Percentiles rank a stretch among this genome's conserved stretches.
phyloP scores from a whole-genome alignment of 2,797 vertebrate species.

The Ceyx erithaca region DNA sequence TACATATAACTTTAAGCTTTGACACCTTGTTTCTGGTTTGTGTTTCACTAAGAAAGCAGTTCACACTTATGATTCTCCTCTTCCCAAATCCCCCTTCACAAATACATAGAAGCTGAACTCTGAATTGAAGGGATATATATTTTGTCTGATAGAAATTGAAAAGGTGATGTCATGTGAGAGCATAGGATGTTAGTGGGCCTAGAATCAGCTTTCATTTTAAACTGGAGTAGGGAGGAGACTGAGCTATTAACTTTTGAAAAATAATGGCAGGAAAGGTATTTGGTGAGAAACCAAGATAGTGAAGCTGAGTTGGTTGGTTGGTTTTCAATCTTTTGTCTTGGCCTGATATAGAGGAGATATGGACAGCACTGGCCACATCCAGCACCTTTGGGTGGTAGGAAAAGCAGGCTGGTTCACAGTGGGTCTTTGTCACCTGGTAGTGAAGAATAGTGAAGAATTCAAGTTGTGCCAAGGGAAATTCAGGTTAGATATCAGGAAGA shows the following conservation, averaged over 20 bases:
- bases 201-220: background rate
- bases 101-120: background rate
- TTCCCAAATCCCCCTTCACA: accelerated
- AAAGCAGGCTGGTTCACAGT: background rate
- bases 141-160: background rate
- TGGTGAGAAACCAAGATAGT: background rate
- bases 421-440: background rate
- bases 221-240: background rate
- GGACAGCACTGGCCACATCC: background rate
- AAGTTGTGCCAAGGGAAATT: no score
- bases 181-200: accelerated
- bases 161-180: background rate
- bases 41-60: background rate
- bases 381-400: background rate
- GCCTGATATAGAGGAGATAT: background rate
- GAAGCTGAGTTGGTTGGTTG: background rate
- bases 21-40: background rate
- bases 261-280: accelerated
- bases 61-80: background rate
- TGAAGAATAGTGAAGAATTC: background rate
- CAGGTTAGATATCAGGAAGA: no score
- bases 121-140: background rate
- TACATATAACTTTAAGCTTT: background rate
- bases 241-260: background rate
- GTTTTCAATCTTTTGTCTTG: background rate